Conservation (phyloP, 2,113 vertebrate genomes). For the Carassius gibelio region DNA sequence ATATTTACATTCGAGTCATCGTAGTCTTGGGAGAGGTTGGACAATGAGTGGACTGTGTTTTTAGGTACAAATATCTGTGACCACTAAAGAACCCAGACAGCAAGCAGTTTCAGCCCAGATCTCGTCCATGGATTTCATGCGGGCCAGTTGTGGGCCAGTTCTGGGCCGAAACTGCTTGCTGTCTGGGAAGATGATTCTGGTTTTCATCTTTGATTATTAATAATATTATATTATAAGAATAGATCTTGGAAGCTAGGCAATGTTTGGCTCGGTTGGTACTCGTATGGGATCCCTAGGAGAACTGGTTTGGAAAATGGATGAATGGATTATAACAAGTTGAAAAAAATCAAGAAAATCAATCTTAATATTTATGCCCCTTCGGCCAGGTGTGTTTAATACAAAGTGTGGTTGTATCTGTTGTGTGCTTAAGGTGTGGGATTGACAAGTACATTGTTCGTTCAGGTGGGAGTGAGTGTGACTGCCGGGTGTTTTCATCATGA, state of each 20-base stretch:
- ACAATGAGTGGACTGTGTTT: not conserved
- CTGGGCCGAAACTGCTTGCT: too few species aligned
- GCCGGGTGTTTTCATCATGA: not conserved
- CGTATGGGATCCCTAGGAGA: not conserved
- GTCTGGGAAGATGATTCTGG: not conserved
- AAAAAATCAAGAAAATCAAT: not conserved
- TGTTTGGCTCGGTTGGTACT: not conserved
- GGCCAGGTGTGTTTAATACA: constrained; percentile 2
- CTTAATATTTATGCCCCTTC: not conserved
- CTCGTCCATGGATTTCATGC: too few species aligned
- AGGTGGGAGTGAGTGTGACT: not conserved
- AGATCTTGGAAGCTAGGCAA: not conserved
- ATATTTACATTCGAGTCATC: constrained; percentile 13
- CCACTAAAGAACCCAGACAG: too few species aligned
- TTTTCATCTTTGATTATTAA: not conserved
- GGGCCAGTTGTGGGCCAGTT: too few species aligned
- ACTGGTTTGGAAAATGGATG: not conserved
- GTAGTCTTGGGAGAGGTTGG: not conserved
- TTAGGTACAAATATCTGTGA: not conserved
- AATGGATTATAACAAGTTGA: not conserved
- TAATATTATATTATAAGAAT: not conserved
- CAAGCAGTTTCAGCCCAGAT: too few species aligned
- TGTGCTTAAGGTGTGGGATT: constrained; percentile 19
- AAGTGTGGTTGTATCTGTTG: not conserved
- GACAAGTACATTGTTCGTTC: constrained; percentile 1